Evolutionary conservation across 2,888 invertebrate genomes (phyloP), one percentile per base, ranked within the genome.

Genomic region (Oscheius sp.): DNA sequence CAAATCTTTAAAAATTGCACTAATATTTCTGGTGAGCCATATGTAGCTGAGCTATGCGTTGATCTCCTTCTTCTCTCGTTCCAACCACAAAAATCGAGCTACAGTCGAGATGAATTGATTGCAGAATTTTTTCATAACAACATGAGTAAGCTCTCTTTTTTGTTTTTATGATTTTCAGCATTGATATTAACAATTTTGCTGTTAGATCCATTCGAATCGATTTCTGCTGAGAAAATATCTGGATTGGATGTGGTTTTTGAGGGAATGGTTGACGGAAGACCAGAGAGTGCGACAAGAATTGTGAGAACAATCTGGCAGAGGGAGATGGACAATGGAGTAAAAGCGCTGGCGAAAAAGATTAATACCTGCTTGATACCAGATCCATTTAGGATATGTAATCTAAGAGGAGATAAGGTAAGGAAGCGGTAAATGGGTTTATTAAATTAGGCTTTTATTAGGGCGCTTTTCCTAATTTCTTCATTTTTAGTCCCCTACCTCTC

Each of bases 381-480:
- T 44, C 59, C 59, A 1, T 59, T 59, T 26, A 59, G 59, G 30
- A 59, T 59, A 28, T 59, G 59, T 28, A 26, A 59, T 17, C 36
- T 4, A 41, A 41, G 41, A 20, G 41, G 41, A 41, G 41, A 20
- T 20, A 41, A 41, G n/a, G n/a, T n/a, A 12, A 41, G 20, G 41
- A 20, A 20, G 41, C 14, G 41, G 41, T 20, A 41, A 41, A 8
- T 36, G 36, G 36, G 36, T 36, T 36, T 36, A 36, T 8, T 8
- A 36, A 14, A 17, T 36, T 36, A 41, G 12, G n/a, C n/a, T n/a
- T n/a, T n/a, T n/a, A n/a, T n/a, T n/a, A n/a, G n/a, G n/a, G n/a
- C n/a, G n/a, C n/a, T n/a, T n/a, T n/a, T n/a, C n/a, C 8, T 9
- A 12, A 41, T 41, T 20, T 3, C 41, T 12, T 20, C 4, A 6